phyloP scores from a whole-genome alignment of 2,797 vertebrate genomes.

The Scolopax rusticola region DNA sequence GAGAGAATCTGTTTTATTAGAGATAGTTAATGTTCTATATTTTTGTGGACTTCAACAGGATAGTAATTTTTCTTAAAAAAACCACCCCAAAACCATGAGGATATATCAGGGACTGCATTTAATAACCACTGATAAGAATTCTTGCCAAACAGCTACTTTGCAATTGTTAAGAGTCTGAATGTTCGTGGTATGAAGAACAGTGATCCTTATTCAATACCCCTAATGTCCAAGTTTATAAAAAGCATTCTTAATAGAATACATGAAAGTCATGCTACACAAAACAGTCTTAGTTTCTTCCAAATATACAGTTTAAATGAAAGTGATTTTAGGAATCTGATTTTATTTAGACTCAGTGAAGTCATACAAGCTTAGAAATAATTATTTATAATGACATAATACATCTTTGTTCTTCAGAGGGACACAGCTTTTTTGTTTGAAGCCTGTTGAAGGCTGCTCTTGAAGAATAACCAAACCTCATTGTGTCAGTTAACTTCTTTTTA shows the following conservation, averaged over 20 bases:
- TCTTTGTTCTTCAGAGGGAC: constrained; percentile 37
- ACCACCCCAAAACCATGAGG: neutral
- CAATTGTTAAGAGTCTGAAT: constrained; percentile 1
- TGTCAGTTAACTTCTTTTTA: constrained; percentile 35
- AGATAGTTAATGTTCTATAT: neutral
- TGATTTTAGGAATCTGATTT: constrained; percentile 47
- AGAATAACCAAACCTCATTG: constrained; percentile 41
- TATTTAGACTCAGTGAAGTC: constrained; percentile 33
- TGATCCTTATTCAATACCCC: neutral
- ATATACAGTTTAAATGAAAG: constrained; percentile 25
- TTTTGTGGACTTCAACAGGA: neutral
- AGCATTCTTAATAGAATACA: constrained; percentile 19
- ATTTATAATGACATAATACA: constrained; percentile 46
- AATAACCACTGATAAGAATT: neutral
- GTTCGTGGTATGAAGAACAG: neutral
- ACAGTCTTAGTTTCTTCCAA: constrained; percentile 25
- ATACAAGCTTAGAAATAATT: constrained; percentile 60
- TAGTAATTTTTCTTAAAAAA: constrained; percentile 3
- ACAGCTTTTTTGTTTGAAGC: constrained; percentile 56
- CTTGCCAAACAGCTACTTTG: constrained; percentile 9
- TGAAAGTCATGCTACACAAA: constrained; percentile 14
- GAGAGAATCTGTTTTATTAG: constrained; percentile 39
- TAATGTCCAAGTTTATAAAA: constrained; percentile 24
- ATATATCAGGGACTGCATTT: neutral
- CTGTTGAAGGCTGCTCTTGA: constrained; percentile 11